Evolutionary conservation across 2,888 invertebrate species (phyloP).

Genomic region (Cantharis flavilabris): DNA sequence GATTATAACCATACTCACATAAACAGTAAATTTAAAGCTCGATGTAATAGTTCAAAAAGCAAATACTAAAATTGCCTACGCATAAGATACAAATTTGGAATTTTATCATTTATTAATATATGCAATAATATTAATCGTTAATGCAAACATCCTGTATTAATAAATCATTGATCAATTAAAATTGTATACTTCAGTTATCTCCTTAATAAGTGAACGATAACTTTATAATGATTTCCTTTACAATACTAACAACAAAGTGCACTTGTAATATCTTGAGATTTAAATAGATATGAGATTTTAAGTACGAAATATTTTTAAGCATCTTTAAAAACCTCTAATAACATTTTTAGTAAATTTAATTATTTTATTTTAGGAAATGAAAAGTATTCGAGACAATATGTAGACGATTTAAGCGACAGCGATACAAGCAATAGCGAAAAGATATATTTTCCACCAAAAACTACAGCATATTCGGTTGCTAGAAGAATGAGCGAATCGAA

Average conservation of each 20-base stretch:
- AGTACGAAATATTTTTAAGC: background rate
- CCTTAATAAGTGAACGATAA: background rate
- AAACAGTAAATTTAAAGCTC: background rate
- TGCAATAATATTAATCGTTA: background rate
- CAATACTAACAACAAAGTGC: background rate
- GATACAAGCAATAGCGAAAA: slow-evolving; percentile 5
- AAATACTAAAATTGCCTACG: background rate
- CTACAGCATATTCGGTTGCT: slow-evolving; percentile 2
- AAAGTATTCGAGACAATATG: background rate
- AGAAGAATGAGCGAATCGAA: background rate
- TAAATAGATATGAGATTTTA: background rate
- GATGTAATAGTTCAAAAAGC: background rate
- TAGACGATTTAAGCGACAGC: slow-evolving; percentile 4
- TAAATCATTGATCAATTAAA: background rate
- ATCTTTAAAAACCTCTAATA: background rate
- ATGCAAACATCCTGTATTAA: background rate
- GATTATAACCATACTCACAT: background rate
- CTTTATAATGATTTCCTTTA: background rate
- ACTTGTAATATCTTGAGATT: background rate
- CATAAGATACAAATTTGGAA: background rate
- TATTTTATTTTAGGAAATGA: background rate
- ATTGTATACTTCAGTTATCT: background rate
- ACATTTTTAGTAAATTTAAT: background rate
- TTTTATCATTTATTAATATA: background rate
- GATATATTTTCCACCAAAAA: slow-evolving; percentile 4